Conservation (phyloP, 2,888 invertebrate species). For the Idaea straminata region DNA sequence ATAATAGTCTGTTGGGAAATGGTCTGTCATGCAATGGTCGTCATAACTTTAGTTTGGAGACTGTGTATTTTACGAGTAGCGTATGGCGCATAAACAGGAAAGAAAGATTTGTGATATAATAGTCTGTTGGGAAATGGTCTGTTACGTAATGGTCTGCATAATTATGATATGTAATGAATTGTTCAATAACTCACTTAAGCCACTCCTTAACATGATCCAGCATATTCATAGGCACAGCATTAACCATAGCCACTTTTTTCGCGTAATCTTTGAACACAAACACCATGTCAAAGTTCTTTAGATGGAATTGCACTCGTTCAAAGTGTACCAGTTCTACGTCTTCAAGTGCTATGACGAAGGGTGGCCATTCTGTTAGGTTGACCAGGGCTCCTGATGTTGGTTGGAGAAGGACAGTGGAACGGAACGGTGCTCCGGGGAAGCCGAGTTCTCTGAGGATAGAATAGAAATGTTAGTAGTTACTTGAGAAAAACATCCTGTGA, state of each 20-base stretch:
- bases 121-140: no score
- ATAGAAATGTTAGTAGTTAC: neutral
- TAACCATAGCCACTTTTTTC: conserved; percentile 96
- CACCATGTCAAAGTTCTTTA: conserved; percentile 99
- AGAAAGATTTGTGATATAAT: conserved; percentile 5
- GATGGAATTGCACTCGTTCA: conserved; percentile 98
- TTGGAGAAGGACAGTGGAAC: conserved; percentile 96
- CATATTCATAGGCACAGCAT: conserved; percentile 99
- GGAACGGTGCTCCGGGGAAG: conserved; percentile 98
- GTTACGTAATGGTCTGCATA: no score
- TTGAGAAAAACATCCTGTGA: neutral
- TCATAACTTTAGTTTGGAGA: conserved; percentile 99
- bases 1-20: conserved; percentile 81
- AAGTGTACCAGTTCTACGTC: conserved; percentile 99
- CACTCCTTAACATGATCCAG: conserved; percentile 99
- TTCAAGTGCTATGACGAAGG: conserved; percentile 98
- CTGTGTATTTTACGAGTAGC: conserved; percentile 98
- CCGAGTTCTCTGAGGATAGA: conserved; percentile 88
- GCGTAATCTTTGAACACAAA: conserved; percentile 99
- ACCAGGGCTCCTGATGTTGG: conserved; percentile 99
- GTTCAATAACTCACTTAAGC: conserved; percentile 88
- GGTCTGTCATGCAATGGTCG: conserved; percentile 86
- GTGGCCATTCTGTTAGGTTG: conserved; percentile 99
- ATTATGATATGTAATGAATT: conserved; percentile 88
- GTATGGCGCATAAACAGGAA: conserved; percentile 95